Conservation (phyloP, 2,113 vertebrate species). For the Paedocypris sp. region DNA sequence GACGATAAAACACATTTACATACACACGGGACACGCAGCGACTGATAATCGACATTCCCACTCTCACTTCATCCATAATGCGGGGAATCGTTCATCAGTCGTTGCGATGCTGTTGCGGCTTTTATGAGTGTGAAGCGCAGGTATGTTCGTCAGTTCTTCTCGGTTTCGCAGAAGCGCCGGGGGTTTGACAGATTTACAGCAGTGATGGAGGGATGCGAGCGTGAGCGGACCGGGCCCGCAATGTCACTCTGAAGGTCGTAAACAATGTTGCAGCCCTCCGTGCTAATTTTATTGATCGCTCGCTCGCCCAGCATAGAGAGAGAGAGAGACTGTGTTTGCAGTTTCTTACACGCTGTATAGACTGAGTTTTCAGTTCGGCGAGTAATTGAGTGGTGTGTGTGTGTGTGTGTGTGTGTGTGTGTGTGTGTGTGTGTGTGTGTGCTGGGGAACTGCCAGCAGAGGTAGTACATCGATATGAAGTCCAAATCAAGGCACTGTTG, state of each 20-base stretch:
- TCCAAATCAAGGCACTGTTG: too few relatives aligned
- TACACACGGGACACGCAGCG: too few relatives aligned
- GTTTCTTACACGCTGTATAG: not conserved
- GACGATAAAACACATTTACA: too few relatives aligned
- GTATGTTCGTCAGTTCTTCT: conserved; percentile 47
- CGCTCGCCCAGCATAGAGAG: not conserved
- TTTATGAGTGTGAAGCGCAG: conserved; percentile 42
- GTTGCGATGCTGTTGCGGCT: conserved; percentile 56
- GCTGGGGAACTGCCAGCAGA: too few relatives aligned
- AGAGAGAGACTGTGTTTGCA: not conserved
- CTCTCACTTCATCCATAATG: too few relatives aligned
- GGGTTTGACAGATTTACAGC: conserved; percentile 21
- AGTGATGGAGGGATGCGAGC: not conserved
- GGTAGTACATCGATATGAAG: too few relatives aligned
- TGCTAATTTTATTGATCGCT: conserved; percentile 36
- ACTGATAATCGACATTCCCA: too few relatives aligned
- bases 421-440: not conserved
- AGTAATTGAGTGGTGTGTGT: conserved; percentile 4
- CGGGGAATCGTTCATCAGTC: too few relatives aligned
- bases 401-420: not conserved
- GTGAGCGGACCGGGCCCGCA: conserved; percentile 26
- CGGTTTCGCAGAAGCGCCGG: too few relatives aligned
- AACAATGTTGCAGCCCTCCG: conserved; percentile 30
- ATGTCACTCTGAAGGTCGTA: conserved; percentile 49
- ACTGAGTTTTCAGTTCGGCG: not conserved